These are phyloP conservation scores for Ia io DNA, from an alignment of 2,113 vertebrate genomes.

Conservation along the genomic window DNA sequence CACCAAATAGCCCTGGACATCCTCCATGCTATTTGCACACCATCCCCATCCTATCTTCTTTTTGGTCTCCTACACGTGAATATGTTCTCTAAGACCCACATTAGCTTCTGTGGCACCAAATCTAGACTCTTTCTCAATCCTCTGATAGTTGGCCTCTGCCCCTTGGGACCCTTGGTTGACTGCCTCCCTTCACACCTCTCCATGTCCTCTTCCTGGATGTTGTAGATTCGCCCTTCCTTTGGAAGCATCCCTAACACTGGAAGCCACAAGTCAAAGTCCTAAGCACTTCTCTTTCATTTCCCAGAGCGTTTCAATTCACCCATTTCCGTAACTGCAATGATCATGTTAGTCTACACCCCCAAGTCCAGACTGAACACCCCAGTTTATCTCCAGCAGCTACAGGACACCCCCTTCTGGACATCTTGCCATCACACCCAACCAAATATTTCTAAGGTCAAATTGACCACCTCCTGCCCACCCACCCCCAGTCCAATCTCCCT, in stretches of 20 bases:
- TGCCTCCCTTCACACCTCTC: not conserved
- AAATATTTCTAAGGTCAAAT: not conserved
- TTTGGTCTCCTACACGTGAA: not conserved
- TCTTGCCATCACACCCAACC: not conserved
- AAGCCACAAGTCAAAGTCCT: not conserved
- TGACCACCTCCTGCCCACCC: not conserved
- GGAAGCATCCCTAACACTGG: not conserved
- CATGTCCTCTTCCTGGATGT: not conserved
- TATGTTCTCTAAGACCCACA: not conserved
- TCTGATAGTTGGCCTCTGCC: not conserved
- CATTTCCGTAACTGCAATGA: not conserved
- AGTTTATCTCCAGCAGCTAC: not conserved
- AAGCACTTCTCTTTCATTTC: not conserved
- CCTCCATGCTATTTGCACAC: not conserved
- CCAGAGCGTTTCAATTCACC: not conserved
- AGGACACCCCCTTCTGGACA: not conserved
- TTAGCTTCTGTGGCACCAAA: not conserved
- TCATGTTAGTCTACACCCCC: not conserved
- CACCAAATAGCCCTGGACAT: not conserved
- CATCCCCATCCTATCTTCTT: not conserved
- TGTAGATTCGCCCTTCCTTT: not conserved
- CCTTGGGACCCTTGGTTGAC: not conserved
- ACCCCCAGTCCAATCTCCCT: not conserved
- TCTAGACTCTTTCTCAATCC: not conserved
- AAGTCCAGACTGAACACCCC: not conserved